Evolutionary conservation across 1,140 invertebrate species (phyloP).

Genomic region (Drosophila insularis): DNA sequence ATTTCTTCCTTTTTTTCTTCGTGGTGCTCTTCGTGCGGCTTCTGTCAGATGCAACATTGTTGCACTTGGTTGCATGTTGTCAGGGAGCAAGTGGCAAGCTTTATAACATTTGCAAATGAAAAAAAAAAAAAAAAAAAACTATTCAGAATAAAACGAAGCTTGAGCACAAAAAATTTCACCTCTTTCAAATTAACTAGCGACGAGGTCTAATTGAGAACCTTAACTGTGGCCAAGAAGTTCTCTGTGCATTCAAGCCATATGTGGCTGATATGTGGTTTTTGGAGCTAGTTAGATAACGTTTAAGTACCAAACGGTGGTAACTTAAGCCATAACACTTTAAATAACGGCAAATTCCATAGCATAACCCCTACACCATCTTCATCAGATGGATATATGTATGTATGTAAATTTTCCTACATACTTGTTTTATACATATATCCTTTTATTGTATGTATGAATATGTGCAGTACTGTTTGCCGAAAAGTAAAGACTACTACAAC

Average conservation of each 20-base stretch:
- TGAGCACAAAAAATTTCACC: slow-evolving; percentile 25
- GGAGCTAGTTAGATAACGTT: slow-evolving; percentile 75
- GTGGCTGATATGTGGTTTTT: slow-evolving; percentile 42
- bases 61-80: slow-evolving; percentile 55
- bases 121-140: not conserved
- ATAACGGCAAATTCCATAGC: slow-evolving; percentile 42
- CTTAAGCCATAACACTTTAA: slow-evolving; percentile 74
- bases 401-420: not conserved
- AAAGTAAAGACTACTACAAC: slow-evolving; percentile 41
- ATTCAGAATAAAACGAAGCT: too few relatives aligned
- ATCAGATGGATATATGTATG: not conserved
- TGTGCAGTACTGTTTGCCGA: slow-evolving; percentile 12
- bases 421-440: too few relatives aligned
- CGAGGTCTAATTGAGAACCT: slow-evolving; percentile 58
- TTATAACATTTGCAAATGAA: slow-evolving; percentile 24
- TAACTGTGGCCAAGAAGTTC: slow-evolving; percentile 25
- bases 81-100: slow-evolving; percentile 44
- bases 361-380: not conserved
- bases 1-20: slow-evolving; percentile 33
- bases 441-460: not conserved
- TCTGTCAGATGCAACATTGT: slow-evolving; percentile 43
- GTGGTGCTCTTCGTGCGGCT: slow-evolving; percentile 12
- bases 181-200: slow-evolving; percentile 68
- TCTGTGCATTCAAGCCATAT: slow-evolving; percentile 43
- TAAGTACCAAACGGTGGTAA: slow-evolving; percentile 62